A percentile compares a stretch with the other conserved stretches of the same genome.
Evolutionary conservation across 1,140 invertebrate species (phyloP).

Genomic region (Condylostylus longicornis): DNA sequence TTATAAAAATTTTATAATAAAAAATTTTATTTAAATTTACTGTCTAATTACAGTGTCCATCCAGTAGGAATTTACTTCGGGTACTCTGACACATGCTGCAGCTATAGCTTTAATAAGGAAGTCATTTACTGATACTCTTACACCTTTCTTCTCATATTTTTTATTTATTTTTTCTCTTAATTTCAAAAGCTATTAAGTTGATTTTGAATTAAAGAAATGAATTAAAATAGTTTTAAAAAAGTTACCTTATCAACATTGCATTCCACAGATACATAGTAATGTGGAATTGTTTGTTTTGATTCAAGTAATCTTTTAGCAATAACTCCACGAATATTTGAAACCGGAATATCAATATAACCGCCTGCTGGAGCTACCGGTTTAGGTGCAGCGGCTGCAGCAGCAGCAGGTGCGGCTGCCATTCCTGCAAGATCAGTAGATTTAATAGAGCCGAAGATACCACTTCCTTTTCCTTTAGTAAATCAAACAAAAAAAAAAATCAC

Average conservation of each 20-base stretch:
- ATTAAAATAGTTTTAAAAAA: background rate
- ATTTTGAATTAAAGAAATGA: background rate
- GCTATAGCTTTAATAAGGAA: conserved; percentile 95
- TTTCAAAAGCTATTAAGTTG: conserved; percentile 35
- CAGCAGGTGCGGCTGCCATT: conserved; percentile 30
- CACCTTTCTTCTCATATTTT: conserved; percentile 61
- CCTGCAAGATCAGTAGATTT: conserved; percentile 67
- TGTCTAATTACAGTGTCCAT: conserved; percentile 87
- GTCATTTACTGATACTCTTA: conserved; percentile 90
- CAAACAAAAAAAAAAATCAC: conserved; percentile 11
- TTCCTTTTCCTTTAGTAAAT: conserved; percentile 49
- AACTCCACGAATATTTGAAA: conserved; percentile 74
- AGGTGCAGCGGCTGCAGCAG: conserved; percentile 20
- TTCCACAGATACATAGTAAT: conserved; percentile 88
- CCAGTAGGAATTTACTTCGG: conserved; percentile 93
- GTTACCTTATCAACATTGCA: conserved; percentile 62
- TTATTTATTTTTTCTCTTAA: conserved; percentile 58
- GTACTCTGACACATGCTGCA: conserved; percentile 79
- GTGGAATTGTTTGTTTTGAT: conserved; percentile 89
- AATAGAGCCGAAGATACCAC: conserved; percentile 78
- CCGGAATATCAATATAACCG: conserved; percentile 63
- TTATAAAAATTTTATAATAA: conserved; percentile 1
- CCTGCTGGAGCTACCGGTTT: conserved; percentile 24
- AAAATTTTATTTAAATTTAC: conserved; percentile 38
- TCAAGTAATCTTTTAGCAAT: conserved; percentile 83